Percentiles rank a stretch among this genome's conserved stretches.
phyloP scores from a whole-genome alignment of 2,113 vertebrate genomes.

The Ophthalmolycus amberensis region DNA sequence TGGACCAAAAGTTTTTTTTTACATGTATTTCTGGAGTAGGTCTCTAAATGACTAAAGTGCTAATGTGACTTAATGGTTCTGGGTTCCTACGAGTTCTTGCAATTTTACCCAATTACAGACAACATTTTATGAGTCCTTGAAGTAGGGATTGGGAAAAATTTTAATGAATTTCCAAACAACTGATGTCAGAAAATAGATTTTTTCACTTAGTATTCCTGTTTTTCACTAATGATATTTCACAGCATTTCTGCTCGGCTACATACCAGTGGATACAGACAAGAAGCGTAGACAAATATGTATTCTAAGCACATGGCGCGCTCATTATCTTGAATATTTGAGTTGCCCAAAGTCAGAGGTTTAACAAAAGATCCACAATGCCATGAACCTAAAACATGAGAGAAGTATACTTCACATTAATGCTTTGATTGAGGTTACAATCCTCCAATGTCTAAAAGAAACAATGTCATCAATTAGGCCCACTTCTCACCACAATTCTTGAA shows the following conservation, averaged over 20 bases:
- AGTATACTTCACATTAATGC: background rate
- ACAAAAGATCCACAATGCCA: conserved; percentile 24
- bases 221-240: background rate
- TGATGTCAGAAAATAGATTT: conserved; percentile 16
- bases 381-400: conserved; percentile 23
- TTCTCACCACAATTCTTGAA: conserved; percentile 28
- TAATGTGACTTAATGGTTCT: conserved; percentile 47
- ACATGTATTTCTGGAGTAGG: conserved; percentile 3
- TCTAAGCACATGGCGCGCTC: background rate
- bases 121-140: conserved; percentile 53
- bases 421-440: conserved; percentile 40
- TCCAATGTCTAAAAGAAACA: conserved; percentile 24
- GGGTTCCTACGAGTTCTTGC: conserved; percentile 21
- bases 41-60: conserved; percentile 37
- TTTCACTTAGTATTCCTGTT: conserved; percentile 5
- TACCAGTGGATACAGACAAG: background rate
- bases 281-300: background rate
- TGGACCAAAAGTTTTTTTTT: background rate
- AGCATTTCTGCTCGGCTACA: background rate
- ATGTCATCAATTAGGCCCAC: conserved; percentile 31
- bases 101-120: conserved; percentile 56
- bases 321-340: conserved; percentile 35
- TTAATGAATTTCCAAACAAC: conserved; percentile 29
- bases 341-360: conserved; percentile 34
- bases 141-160: conserved; percentile 24